These are phyloP conservation scores for Streptopelia turtur DNA, from an alignment of 2,797 vertebrate species.

Conservation along the genomic window DNA sequence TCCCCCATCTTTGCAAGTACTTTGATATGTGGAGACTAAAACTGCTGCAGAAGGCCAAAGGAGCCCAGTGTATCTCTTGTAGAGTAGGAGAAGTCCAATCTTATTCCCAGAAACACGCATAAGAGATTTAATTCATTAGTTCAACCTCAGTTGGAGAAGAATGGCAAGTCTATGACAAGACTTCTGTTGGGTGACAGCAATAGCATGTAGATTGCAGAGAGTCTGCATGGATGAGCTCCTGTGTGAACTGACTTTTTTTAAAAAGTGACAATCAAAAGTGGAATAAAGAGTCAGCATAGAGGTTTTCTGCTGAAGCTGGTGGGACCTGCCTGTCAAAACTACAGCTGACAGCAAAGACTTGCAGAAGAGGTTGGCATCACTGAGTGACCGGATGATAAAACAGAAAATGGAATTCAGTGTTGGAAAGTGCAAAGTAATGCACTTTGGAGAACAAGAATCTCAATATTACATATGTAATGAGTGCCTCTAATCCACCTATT, in stretches of 20 bases:
- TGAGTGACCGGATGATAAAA: background rate
- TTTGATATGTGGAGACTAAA: slow-evolving; percentile 28
- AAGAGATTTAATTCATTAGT: background rate
- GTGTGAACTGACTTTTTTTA: background rate
- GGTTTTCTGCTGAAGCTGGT: background rate
- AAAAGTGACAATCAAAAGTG: background rate
- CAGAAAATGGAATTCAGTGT: background rate
- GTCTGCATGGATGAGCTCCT: background rate
- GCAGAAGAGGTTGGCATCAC: background rate
- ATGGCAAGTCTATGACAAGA: background rate
- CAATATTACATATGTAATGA: background rate
- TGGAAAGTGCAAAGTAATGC: slow-evolving; percentile 1
- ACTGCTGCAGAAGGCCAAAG: background rate
- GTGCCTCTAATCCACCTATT: slow-evolving; percentile 2
- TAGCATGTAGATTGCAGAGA: fast-evolving
- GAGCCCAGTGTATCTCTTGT: background rate
- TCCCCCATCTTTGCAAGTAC: slow-evolving; percentile 29
- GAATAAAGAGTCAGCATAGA: background rate
- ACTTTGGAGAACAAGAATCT: background rate
- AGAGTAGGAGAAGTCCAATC: background rate
- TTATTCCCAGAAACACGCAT: background rate
- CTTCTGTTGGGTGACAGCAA: background rate
- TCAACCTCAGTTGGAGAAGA: background rate
- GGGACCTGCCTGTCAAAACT: background rate
- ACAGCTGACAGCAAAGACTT: background rate